Conservation (phyloP, 2,888 invertebrate species). For the Drosophila kuntzei region DNA sequence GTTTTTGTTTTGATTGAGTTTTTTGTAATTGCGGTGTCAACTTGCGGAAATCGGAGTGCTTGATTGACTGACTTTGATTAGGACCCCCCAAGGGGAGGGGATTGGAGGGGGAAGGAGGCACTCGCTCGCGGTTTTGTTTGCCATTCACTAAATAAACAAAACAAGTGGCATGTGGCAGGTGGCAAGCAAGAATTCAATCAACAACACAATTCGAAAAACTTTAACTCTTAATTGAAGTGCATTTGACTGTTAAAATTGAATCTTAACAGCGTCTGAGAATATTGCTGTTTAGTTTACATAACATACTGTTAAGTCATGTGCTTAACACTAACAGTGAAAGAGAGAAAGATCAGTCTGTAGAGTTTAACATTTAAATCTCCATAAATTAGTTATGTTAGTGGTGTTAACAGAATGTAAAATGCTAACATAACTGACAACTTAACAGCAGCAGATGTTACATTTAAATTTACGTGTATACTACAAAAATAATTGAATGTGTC, state of each 20-base stretch:
- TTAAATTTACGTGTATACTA: no score
- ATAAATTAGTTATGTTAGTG: no score
- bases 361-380: background rate
- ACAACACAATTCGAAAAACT: background rate
- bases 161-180: background rate
- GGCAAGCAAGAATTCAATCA: conserved; percentile 17
- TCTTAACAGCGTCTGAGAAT: background rate
- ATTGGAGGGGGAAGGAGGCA: background rate
- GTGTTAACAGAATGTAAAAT: background rate
- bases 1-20: conserved; percentile 33
- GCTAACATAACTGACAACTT: background rate
- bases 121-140: conserved; percentile 21
- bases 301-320: background rate
- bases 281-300: background rate
- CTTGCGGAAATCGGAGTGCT: conserved; percentile 35
- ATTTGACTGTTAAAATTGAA: background rate
- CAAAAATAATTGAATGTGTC: no score
- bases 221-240: conserved; percentile 4
- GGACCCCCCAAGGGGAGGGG: conserved; percentile 1
- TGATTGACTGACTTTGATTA: conserved; percentile 42
- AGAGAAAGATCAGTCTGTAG: background rate
- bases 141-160: background rate
- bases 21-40: conserved; percentile 60
- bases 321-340: background rate
- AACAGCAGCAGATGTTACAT: background rate